A percentile compares a stretch with the other conserved stretches of the same genome.
phyloP scores from a whole-genome alignment of 2,797 vertebrate genomes.

The Brachyrhaphis roseni region DNA sequence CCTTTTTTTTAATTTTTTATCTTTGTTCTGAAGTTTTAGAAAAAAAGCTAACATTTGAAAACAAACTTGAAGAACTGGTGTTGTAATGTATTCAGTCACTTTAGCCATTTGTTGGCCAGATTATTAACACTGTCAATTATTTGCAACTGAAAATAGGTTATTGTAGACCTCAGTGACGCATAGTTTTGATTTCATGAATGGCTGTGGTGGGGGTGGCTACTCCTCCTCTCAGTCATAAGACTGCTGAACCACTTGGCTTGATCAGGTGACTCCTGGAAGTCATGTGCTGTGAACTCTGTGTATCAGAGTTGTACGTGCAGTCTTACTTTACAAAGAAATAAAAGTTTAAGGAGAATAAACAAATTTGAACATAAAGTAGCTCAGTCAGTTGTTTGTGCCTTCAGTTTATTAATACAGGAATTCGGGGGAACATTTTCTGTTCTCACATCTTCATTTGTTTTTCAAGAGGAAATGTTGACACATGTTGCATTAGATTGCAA shows the following conservation, averaged over 20 bases:
- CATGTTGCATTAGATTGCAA: conserved; percentile 9
- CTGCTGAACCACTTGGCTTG: conserved; percentile 67
- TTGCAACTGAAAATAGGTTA: not conserved
- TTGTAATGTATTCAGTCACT: not conserved
- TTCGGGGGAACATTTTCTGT: not conserved
- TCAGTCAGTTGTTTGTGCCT: not conserved
- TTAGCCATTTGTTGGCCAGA: not conserved
- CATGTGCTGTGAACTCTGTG: conserved; percentile 69
- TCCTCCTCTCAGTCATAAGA: conserved; percentile 78
- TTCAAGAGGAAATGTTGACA: conserved; percentile 7
- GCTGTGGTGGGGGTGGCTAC: conserved; percentile 42
- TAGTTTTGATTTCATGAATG: conserved; percentile 31
- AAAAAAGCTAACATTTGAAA: not conserved
- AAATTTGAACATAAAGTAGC: not conserved
- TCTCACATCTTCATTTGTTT: not conserved
- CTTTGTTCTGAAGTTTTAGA: not conserved
- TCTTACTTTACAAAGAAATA: conserved; percentile 15
- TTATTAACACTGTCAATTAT: not conserved
- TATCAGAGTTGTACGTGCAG: conserved; percentile 7
- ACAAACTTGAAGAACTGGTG: not conserved
- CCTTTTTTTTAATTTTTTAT: not conserved
- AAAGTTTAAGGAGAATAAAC: not conserved
- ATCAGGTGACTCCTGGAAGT: conserved; percentile 78
- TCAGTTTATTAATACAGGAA: not conserved
- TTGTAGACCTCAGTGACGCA: not conserved